These are phyloP conservation scores for Sylvietta virens DNA, from an alignment of 2,113 vertebrate species.

Conservation along the genomic window DNA sequence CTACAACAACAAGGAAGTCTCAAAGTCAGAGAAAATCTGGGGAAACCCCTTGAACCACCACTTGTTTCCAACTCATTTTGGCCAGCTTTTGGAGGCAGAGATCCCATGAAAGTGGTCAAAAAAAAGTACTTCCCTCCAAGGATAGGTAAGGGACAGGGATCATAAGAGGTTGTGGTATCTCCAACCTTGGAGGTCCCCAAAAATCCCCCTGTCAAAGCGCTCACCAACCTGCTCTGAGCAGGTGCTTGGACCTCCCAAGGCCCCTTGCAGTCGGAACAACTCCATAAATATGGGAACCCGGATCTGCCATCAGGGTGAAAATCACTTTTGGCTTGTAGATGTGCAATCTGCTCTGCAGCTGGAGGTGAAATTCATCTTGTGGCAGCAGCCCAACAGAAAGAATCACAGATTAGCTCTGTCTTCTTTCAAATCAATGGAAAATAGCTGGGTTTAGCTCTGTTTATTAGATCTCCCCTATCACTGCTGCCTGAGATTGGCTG, in stretches of 20 bases:
- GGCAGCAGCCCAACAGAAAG: constrained; percentile 27
- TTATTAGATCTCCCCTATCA: constrained; percentile 27
- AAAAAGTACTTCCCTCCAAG: background rate
- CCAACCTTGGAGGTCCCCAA: background rate
- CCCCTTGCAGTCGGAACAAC: background rate
- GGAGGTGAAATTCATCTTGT: constrained; percentile 12
- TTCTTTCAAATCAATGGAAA: constrained; percentile 29
- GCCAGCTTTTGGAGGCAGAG: background rate
- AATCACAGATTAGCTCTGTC: constrained; percentile 35
- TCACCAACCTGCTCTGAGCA: background rate
- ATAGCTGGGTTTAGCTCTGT: background rate
- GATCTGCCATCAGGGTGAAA: background rate
- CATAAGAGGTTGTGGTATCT: fast-evolving
- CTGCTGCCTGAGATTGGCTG: background rate
- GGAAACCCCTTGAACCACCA: background rate
- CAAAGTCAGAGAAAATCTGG: background rate
- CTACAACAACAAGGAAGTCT: too few species aligned
- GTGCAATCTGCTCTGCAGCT: constrained; percentile 23
- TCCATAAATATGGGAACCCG: background rate
- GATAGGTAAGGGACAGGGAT: background rate
- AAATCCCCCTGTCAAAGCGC: background rate
- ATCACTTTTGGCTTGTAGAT: background rate
- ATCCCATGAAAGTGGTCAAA: background rate
- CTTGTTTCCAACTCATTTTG: background rate
- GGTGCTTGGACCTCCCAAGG: background rate